A percentile compares a stretch with the other conserved stretches of the same genome.
These are phyloP conservation scores for Eulemur rufifrons DNA, from an alignment of 2,113 vertebrate species.

Conservation along the genomic window DNA sequence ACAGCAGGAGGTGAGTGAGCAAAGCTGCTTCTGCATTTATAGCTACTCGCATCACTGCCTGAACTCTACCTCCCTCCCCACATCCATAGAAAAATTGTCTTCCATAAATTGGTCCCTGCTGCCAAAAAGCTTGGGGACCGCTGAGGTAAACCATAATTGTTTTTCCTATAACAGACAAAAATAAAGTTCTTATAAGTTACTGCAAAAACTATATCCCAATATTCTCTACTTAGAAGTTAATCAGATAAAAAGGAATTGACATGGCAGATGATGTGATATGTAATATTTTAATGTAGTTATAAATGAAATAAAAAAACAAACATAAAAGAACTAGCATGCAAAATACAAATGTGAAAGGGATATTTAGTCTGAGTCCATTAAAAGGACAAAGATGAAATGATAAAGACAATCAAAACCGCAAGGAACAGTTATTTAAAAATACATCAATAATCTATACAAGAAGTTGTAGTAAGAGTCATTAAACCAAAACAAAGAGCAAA, in stretches of 20 bases:
- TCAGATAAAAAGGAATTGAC: not conserved
- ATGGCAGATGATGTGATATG: not conserved
- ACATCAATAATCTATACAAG: not conserved
- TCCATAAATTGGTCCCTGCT: too few relatives aligned
- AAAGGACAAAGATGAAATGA: not conserved
- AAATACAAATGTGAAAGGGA: not conserved
- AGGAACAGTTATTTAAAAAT: not conserved
- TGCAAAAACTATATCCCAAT: not conserved
- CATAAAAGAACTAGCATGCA: not conserved
- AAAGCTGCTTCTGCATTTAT: too few relatives aligned
- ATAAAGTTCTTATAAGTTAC: not conserved
- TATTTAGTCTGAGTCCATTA: slow-evolving; percentile 5
- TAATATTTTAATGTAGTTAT: not conserved
- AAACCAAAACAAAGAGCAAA: not conserved
- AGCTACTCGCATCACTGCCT: too few relatives aligned
- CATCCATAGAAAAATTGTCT: too few relatives aligned
- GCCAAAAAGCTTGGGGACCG: too few relatives aligned
- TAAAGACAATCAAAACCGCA: not conserved
- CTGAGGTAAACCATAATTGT: not conserved
- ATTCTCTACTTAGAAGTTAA: not conserved
- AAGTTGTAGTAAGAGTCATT: not conserved
- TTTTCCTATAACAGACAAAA: not conserved
- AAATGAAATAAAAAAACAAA: not conserved
- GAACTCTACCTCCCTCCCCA: too few relatives aligned
- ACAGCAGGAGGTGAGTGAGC: too few relatives aligned